Evolutionary conservation across 2,113 vertebrate species (phyloP).

Genomic region (Corythornis vintsioides): DNA sequence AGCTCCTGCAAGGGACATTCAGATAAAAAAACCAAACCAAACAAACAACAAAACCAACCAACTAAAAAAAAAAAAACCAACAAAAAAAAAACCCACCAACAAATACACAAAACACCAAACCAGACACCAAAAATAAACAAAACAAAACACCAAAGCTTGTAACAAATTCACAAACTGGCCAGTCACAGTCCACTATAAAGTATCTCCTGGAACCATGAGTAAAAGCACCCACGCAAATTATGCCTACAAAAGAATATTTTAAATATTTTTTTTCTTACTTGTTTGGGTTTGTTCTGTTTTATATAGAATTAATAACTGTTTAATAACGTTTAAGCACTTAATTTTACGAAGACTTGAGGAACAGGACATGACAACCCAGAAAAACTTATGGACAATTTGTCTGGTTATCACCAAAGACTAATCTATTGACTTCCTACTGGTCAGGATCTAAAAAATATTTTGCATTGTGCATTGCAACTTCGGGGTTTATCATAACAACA

Average conservation of each 20-base stretch:
- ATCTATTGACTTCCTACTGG: neutral
- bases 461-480: neutral
- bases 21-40: neutral
- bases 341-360: neutral
- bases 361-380: neutral
- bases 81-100: neutral
- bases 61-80: neutral
- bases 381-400: neutral
- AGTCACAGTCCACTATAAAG: neutral
- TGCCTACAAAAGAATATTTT: neutral
- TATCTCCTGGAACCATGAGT: neutral
- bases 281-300: no score
- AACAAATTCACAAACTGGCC: neutral
- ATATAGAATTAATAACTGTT: neutral
- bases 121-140: neutral
- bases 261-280: neutral
- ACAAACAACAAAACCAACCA: no score
- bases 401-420: neutral
- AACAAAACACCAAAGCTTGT: neutral
- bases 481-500: neutral
- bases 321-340: neutral
- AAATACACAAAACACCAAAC: neutral
- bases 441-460: neutral
- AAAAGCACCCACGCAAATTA: neutral
- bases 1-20: neutral